Base-by-base conservation (phyloP, 2,888 invertebrate species). In the Caenorhabditis macrosperma region DNA sequence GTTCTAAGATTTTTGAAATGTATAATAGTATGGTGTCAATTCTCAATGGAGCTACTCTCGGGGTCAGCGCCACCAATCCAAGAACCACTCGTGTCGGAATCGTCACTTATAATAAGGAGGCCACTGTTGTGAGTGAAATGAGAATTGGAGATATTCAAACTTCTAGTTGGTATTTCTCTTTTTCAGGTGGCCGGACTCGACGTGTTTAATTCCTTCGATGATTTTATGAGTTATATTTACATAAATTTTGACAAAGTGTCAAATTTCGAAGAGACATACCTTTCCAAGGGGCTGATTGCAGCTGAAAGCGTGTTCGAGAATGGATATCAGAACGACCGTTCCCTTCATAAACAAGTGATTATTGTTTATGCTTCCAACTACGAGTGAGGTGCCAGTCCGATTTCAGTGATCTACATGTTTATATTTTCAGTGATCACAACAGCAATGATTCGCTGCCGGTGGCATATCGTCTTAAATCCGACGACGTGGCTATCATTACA, bases 341-440 rank as follows among this genome's bases (percentile, higher is more conserved):
- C 24, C 12, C 63, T 72, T 20, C 67, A 54, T 12, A 28, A 68
- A 22, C 54, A 71, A 46, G 67, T 55, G 10, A 50, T 78, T 22
- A 68, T 78, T 17, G 64, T 78, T 22, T 78, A 78, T 12, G 71
- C 71, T 12, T 71, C 71, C n/a, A 63, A 41, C 35, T 71, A 71
- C 61, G 60, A 74, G 64, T 72, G 1, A 46, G 63, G n/a, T n/a
- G n/a, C n/a, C 48, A 7, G 54, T 74, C 17, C 6, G 9, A 33
- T 9, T 7, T 33, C 5, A 33, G 33, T 33, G 5, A 33, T 33
- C 33, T 5, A 33, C 6, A 33, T 9, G 46, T 48, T 57, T 38
- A 33, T 33, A 33, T 9, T 33, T 33, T 33, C 33, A 33, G 33
- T 33, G 9, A 33, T 33, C 6, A 33, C 9, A 57, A 64, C 33